Evolutionary conservation across 2,113 vertebrate species (phyloP).

Genomic region (Elgaria multicarinata): DNA sequence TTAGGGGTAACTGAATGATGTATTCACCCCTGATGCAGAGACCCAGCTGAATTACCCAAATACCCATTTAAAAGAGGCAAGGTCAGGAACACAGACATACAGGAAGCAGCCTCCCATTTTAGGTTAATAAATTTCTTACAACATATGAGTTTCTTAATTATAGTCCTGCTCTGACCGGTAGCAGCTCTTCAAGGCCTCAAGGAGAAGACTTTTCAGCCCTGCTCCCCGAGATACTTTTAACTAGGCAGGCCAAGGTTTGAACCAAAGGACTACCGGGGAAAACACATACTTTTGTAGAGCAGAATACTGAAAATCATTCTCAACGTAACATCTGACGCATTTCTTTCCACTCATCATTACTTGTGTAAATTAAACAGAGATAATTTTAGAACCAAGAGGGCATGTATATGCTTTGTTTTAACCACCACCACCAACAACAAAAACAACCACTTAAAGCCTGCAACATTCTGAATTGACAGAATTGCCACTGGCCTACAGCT

Average conservation of each 20-base stretch:
- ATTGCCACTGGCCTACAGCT: conserved; percentile 23
- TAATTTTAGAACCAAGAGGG: neutral
- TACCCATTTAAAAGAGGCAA: neutral
- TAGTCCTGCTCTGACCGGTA: no score
- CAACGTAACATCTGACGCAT: neutral
- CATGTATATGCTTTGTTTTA: neutral
- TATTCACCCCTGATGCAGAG: no score
- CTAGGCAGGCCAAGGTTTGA: no score
- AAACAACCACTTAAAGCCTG: conserved; percentile 5
- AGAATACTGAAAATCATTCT: neutral
- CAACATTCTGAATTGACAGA: conserved; percentile 20
- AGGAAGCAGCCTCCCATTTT: neutral
- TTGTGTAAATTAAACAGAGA: neutral
- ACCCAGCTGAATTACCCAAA: neutral
- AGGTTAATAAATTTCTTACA: no score
- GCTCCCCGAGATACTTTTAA: no score
- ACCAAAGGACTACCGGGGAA: no score
- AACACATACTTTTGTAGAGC: no score
- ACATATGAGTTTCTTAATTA: no score
- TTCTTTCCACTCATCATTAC: conserved; percentile 4
- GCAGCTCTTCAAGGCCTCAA: no score
- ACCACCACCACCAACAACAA: no score
- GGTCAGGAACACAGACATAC: neutral
- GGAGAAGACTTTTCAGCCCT: no score
- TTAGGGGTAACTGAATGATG: no score